Evolutionary conservation across 2,113 vertebrate genomes (phyloP).

Genomic region (Trematocara macrostoma): DNA sequence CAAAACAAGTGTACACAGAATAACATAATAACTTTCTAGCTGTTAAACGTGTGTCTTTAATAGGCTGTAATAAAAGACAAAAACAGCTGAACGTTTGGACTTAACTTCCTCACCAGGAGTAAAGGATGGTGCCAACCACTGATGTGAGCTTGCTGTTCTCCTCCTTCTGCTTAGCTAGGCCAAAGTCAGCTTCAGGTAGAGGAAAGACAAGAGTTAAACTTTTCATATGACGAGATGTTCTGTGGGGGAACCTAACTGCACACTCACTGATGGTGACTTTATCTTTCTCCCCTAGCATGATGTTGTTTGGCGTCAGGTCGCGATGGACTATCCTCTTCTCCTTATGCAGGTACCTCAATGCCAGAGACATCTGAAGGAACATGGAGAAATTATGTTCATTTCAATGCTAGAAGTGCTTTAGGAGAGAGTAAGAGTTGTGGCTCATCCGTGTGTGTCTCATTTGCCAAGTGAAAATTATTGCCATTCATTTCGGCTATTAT

Average conservation of each 20-base stretch:
- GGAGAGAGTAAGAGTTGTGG: fast-evolving
- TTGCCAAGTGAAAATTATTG: neutral
- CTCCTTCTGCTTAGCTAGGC: constrained; percentile 89
- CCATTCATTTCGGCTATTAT: neutral
- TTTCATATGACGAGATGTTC: neutral
- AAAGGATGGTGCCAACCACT: constrained; percentile 87
- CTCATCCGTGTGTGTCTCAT: neutral
- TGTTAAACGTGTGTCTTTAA: neutral
- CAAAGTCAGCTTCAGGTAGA: constrained; percentile 81
- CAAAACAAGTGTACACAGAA: neutral
- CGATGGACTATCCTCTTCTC: constrained; percentile 86
- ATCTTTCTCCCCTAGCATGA: constrained; percentile 86
- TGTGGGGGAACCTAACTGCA: neutral
- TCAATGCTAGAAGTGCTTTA: neutral
- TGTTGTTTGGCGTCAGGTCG: constrained; percentile 84
- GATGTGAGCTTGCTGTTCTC: constrained; percentile 85
- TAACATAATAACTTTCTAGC: neutral
- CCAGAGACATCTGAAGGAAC: constrained; percentile 81
- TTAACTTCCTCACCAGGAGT: constrained; percentile 79
- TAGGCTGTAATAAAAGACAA: neutral
- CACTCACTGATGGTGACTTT: constrained; percentile 87
- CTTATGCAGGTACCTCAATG: constrained; percentile 85
- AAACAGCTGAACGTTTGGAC: neutral
- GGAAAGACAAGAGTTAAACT: neutral
- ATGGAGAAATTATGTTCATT: neutral